These are phyloP conservation scores for Cottus gobio DNA, from an alignment of 2,113 vertebrate genomes.

Conservation along the genomic window DNA sequence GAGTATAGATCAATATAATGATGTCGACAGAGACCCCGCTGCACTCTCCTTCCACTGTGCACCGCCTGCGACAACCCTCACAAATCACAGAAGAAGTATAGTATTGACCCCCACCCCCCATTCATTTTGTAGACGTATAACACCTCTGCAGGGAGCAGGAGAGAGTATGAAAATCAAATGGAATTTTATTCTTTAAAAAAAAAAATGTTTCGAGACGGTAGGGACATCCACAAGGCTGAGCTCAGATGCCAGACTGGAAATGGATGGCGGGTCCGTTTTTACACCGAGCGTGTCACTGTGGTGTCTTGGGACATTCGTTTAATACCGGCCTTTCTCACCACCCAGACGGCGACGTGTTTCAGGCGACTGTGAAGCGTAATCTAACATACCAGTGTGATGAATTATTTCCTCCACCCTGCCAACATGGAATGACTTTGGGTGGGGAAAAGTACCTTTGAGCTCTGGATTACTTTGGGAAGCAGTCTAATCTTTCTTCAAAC, in stretches of 20 bases:
- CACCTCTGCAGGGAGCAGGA: constrained; percentile 34
- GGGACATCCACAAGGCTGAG: constrained; percentile 25
- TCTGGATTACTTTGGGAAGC: constrained; percentile 25
- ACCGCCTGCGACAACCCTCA: constrained; percentile 35
- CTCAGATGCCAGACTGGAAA: constrained; percentile 43
- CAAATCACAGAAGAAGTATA: constrained; percentile 59
- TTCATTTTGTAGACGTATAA: constrained; percentile 58
- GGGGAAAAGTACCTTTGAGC: constrained; percentile 7
- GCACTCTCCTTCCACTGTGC: constrained; percentile 32
- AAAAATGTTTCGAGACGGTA: constrained; percentile 50
- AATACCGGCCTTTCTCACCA: constrained; percentile 23
- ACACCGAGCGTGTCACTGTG: background rate
- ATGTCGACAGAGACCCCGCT: constrained; percentile 44
- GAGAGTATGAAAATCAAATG: constrained; percentile 27
- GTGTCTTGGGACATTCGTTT: constrained; percentile 33
- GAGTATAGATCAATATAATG: constrained; percentile 64
- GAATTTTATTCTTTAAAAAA: constrained; percentile 41
- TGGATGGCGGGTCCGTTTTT: constrained; percentile 31
- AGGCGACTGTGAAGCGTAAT: constrained; percentile 9
- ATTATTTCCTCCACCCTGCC: constrained; percentile 13
- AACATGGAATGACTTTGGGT: constrained; percentile 17
- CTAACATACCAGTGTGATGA: constrained; percentile 23
- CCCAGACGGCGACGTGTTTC: background rate
- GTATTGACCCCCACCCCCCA: constrained; percentile 42
- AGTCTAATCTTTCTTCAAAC: constrained; percentile 30